phyloP scores from a whole-genome alignment of 1,140 invertebrate genomes.

The Calephelis virginiensis region DNA sequence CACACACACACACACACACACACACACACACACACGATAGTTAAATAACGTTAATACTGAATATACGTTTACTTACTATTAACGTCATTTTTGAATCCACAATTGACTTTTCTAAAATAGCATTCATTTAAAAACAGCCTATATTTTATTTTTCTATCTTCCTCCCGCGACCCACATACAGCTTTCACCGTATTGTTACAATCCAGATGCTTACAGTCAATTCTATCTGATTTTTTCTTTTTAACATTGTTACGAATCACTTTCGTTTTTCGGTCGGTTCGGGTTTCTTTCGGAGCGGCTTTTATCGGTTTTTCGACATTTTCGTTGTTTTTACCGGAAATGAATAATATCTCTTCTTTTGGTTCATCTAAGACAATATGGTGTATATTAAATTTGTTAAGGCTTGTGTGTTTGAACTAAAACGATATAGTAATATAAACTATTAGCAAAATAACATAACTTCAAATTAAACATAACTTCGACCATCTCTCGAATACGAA shows the following conservation, averaged over 20 bases:
- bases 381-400: too few relatives aligned
- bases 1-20: too few relatives aligned
- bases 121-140: slow-evolving; percentile 61
- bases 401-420: too few relatives aligned
- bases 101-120: slow-evolving; percentile 61
- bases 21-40: too few relatives aligned
- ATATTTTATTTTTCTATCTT: slow-evolving; percentile 41
- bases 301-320: slow-evolving; percentile 26
- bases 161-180: slow-evolving; percentile 48
- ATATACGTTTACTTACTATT: slow-evolving; percentile 47
- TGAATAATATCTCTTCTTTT: slow-evolving; percentile 45
- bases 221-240: slow-evolving; percentile 21
- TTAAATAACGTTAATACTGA: too few relatives aligned
- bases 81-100: slow-evolving; percentile 44
- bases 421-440: too few relatives aligned
- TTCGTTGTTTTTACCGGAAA: slow-evolving; percentile 55
- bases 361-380: slow-evolving; percentile 31
- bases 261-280: slow-evolving; percentile 22
- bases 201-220: slow-evolving; percentile 45
- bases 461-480: too few relatives aligned
- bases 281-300: slow-evolving; percentile 24
- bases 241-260: not conserved
- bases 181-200: slow-evolving; percentile 48
- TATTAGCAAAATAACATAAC: too few relatives aligned
- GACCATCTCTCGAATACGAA: too few relatives aligned